These are phyloP conservation scores for Scartelaos histophorus DNA, from an alignment of 2,113 vertebrate genomes.

Conservation along the genomic window DNA sequence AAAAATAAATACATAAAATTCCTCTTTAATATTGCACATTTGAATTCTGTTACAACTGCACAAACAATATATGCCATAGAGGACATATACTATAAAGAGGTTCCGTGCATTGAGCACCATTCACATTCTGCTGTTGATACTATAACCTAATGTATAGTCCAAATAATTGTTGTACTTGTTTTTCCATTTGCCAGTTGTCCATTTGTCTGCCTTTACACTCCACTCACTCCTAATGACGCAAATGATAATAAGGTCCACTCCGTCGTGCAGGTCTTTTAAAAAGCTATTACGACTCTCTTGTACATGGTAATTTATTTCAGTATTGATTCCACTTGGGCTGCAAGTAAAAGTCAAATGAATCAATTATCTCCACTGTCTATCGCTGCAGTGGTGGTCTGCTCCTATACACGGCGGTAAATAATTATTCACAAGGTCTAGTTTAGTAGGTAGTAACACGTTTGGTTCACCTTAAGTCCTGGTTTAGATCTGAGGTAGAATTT, in stretches of 20 bases:
- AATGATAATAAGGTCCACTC: neutral
- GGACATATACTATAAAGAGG: too few relatives aligned
- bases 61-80: too few relatives aligned
- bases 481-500: neutral
- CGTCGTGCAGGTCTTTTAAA: neutral
- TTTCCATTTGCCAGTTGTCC: neutral
- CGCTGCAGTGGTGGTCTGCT: neutral
- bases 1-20: too few relatives aligned
- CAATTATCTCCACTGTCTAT: neutral
- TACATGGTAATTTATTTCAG: neutral
- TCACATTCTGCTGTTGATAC: too few relatives aligned
- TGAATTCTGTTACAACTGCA: too few relatives aligned
- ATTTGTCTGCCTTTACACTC: neutral
- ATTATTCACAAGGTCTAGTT: neutral
- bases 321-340: neutral
- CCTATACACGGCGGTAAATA: neutral
- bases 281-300: neutral
- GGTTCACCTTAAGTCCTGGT: neutral
- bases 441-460: too few relatives aligned
- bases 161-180: neutral
- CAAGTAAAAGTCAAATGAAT: constrained; percentile 4
- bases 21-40: too few relatives aligned
- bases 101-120: too few relatives aligned
- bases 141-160: too few relatives aligned
- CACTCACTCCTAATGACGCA: neutral